phyloP scores from a whole-genome alignment of 2,113 vertebrate genomes.

The Micronycteris hirsuta region DNA sequence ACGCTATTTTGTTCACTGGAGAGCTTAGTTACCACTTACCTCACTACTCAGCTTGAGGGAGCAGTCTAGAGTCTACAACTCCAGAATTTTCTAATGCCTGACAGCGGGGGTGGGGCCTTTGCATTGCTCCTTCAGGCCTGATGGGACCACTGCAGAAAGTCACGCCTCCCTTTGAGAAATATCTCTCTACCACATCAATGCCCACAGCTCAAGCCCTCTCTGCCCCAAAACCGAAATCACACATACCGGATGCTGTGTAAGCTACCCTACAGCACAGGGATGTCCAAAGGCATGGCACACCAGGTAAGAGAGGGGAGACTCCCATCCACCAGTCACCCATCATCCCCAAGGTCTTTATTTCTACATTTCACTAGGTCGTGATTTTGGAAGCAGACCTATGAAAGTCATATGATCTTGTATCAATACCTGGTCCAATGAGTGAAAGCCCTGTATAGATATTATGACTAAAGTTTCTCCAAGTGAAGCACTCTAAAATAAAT shows the following conservation, averaged over 20 bases:
- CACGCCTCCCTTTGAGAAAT: not conserved
- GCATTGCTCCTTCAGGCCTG: not conserved
- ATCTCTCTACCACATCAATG: not conserved
- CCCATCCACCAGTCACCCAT: not conserved
- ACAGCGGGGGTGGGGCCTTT: not conserved
- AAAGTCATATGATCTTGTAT: not conserved
- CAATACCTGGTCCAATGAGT: not conserved
- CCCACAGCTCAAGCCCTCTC: not conserved
- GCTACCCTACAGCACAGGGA: not conserved
- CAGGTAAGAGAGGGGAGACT: not conserved
- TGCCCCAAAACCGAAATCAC: not conserved
- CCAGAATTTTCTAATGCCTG: not conserved
- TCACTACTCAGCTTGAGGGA: not conserved
- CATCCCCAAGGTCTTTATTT: not conserved
- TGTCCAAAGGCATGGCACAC: not conserved
- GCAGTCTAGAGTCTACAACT: not conserved
- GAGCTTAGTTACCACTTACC: not conserved
- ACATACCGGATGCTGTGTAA: accelerated
- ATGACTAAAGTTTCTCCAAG: not conserved
- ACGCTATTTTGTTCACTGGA: not conserved
- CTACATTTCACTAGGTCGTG: not conserved
- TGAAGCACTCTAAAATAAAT: not conserved
- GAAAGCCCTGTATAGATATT: not conserved
- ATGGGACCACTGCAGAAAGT: not conserved
- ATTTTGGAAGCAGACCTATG: not conserved